Evolutionary conservation across 2,113 vertebrate genomes (phyloP).

Genomic region (Nasalis larvatus): DNA sequence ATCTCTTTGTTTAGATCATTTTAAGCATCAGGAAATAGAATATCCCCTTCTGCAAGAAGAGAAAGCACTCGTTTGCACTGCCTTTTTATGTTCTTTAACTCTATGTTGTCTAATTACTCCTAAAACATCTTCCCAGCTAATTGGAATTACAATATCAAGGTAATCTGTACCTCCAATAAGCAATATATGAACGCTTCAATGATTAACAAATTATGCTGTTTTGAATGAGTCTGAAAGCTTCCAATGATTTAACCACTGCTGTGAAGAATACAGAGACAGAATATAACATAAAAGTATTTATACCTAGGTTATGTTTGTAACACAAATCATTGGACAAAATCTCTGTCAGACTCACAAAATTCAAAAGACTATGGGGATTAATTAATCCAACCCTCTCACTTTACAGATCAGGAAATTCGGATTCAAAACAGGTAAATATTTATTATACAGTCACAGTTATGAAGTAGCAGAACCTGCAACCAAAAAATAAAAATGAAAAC

Average conservation of each 20-base stretch:
- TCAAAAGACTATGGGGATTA: slow-evolving; percentile 38
- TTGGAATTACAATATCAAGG: not conserved
- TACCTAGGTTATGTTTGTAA: not conserved
- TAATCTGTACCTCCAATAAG: not conserved
- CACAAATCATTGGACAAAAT: slow-evolving; percentile 24
- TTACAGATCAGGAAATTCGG: slow-evolving; percentile 48
- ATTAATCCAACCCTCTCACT: slow-evolving; percentile 43
- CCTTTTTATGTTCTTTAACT: not conserved
- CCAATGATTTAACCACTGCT: not conserved
- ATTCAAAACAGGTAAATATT: not conserved
- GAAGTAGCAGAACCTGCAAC: not conserved
- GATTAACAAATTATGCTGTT: not conserved
- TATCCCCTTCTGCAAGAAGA: not conserved
- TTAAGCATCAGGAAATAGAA: not conserved
- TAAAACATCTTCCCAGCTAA: not conserved
- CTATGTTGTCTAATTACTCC: not conserved
- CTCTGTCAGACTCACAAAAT: slow-evolving; percentile 5
- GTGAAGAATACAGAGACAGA: not conserved
- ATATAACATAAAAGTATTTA: not conserved
- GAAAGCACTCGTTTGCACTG: not conserved
- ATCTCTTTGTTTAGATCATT: not conserved
- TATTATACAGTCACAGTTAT: not conserved
- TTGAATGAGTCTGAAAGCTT: not conserved
- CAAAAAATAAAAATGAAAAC: not conserved
- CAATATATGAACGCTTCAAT: not conserved